phyloP scores from a whole-genome alignment of 2,113 vertebrate genomes.

The Myxocyprinus asiaticus region DNA sequence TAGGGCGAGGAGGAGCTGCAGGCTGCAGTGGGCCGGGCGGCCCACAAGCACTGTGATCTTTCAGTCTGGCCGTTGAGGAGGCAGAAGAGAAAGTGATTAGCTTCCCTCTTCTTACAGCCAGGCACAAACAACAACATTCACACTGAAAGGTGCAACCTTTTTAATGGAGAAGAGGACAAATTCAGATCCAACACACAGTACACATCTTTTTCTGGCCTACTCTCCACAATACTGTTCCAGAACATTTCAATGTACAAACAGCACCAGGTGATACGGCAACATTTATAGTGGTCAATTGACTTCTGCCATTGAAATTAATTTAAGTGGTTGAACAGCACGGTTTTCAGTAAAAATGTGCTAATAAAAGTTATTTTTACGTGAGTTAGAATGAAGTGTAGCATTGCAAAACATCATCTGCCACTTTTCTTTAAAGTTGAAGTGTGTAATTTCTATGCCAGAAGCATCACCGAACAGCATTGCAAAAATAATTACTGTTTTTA shows the following conservation, averaged over 20 bases:
- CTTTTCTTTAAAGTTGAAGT: too few relatives aligned
- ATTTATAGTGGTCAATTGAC: not conserved
- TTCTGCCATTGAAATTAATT: too few relatives aligned
- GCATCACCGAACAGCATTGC: too few relatives aligned
- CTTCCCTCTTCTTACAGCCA: conserved; percentile 46
- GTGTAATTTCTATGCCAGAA: too few relatives aligned
- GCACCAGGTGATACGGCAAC: not conserved
- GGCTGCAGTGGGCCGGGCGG: conserved; percentile 57
- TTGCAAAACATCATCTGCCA: too few relatives aligned
- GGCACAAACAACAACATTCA: conserved; percentile 24
- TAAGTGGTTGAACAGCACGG: too few relatives aligned
- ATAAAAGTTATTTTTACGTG: too few relatives aligned
- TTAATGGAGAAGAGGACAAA: too few relatives aligned
- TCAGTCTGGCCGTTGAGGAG: conserved; percentile 70
- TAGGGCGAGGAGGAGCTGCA: conserved; percentile 56
- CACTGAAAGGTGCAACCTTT: conserved; percentile 27
- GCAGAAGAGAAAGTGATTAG: conserved; percentile 74
- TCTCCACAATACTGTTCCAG: not conserved
- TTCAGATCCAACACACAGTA: conserved; percentile 45
- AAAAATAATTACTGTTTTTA: too few relatives aligned
- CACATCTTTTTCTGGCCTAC: conserved; percentile 36
- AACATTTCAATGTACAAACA: too few relatives aligned
- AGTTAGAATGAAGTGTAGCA: too few relatives aligned
- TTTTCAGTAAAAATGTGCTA: too few relatives aligned
- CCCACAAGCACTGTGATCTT: conserved; percentile 73